A percentile compares a stretch with the other conserved stretches of the same genome.
These are phyloP conservation scores for Artemisiospiza belli DNA, from an alignment of 2,113 vertebrate species.

Conservation along the genomic window DNA sequence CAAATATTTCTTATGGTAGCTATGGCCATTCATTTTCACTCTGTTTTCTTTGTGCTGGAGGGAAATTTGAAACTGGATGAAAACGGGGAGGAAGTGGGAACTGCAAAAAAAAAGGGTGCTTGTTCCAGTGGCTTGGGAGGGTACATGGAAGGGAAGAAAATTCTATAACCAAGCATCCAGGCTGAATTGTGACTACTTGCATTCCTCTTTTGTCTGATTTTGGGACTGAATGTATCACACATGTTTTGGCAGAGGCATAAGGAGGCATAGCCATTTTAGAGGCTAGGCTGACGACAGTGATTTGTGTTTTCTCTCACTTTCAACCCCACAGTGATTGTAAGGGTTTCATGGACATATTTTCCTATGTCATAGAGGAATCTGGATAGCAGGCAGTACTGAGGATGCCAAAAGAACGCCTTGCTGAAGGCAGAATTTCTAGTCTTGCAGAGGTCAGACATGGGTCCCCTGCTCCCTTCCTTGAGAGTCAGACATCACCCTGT, in stretches of 20 bases:
- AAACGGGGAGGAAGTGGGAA: background rate
- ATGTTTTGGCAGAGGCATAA: background rate
- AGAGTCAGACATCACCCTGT: background rate
- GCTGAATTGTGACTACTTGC: background rate
- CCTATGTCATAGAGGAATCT: rapidly evolving
- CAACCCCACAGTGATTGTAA: background rate
- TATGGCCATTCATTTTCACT: background rate
- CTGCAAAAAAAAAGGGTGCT: background rate
- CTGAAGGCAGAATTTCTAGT: background rate
- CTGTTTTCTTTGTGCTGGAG: background rate
- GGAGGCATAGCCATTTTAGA: background rate
- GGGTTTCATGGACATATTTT: background rate
- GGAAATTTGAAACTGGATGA: background rate
- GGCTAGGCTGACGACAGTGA: background rate
- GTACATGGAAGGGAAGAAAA: background rate
- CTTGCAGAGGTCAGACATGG: background rate
- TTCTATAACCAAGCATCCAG: background rate
- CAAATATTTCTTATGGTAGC: background rate
- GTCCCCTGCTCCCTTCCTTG: background rate
- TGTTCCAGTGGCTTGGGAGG: background rate
- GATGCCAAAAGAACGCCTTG: background rate
- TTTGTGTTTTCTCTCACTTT: background rate
- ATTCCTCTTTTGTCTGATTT: background rate
- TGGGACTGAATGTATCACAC: background rate
- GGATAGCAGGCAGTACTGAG: background rate